Evolutionary conservation across 2,797 vertebrate genomes (phyloP).

Genomic region (Alcedo atthis): DNA sequence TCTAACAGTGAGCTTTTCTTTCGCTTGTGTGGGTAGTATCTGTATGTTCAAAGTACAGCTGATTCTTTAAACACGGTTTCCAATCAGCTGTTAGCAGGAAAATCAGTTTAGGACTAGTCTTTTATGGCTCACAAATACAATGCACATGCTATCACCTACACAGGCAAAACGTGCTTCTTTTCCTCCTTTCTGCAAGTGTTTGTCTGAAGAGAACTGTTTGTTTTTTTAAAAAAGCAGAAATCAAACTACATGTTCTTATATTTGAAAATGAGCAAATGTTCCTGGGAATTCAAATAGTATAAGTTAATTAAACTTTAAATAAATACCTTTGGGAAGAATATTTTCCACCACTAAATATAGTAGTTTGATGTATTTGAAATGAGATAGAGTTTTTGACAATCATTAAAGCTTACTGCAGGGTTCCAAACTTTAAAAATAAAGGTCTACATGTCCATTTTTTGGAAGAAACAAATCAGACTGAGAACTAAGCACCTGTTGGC

Average conservation of each 20-base stretch:
- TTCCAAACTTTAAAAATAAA: conserved; percentile 60
- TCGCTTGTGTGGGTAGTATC: not conserved
- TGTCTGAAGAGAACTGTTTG: not conserved
- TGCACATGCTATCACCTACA: not conserved
- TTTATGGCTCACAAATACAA: not conserved
- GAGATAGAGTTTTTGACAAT: conserved; percentile 54
- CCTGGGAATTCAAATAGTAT: conserved; percentile 37
- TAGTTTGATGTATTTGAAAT: conserved; percentile 41
- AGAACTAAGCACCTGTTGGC: conserved; percentile 66
- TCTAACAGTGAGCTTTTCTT: not conserved
- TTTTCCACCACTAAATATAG: not conserved
- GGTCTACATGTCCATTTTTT: conserved; percentile 4
- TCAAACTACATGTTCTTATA: conserved; percentile 19
- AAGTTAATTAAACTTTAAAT: conserved; percentile 55
- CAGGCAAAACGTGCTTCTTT: not conserved
- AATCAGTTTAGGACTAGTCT: not conserved
- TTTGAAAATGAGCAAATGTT: conserved; percentile 54
- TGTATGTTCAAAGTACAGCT: not conserved
- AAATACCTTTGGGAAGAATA: conserved; percentile 56
- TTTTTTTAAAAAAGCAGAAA: not conserved
- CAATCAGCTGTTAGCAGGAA: not conserved
- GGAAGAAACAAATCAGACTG: conserved; percentile 40
- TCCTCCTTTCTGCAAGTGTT: not conserved
- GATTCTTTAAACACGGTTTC: not conserved
- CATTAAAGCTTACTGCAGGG: conserved; percentile 38